Evolutionary conservation across 2,113 vertebrate species (phyloP).

Genomic region (Erythrocebus patas): DNA sequence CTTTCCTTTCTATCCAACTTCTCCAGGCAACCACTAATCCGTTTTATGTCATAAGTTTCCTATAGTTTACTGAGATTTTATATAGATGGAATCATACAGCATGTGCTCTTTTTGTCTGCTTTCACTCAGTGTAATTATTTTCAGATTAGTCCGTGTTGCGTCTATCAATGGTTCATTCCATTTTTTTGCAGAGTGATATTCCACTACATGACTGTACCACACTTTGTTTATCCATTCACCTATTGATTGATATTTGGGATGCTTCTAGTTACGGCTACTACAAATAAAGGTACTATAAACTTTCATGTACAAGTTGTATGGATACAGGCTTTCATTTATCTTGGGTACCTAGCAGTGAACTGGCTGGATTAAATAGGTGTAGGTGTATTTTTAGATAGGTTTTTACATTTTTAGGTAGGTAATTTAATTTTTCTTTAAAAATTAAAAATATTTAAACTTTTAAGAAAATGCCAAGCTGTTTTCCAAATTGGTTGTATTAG

Average conservation of each 20-base stretch:
- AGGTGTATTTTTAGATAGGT: background rate
- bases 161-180: background rate
- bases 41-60: background rate
- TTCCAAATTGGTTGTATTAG: background rate
- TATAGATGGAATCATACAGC: background rate
- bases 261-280: background rate
- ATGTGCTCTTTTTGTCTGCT: background rate
- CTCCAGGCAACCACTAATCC: background rate
- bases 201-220: background rate
- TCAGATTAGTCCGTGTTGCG: background rate
- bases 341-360: background rate
- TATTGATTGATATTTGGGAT: background rate
- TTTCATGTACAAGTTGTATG: background rate
- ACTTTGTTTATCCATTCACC: background rate
- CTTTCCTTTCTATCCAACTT: background rate
- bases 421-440: too few relatives aligned
- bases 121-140: background rate
- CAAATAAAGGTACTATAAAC: background rate
- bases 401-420: too few relatives aligned
- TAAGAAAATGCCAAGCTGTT: background rate
- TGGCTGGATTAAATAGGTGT: background rate
- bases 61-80: background rate
- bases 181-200: background rate
- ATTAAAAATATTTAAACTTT: background rate
- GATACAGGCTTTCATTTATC: background rate